Base-by-base conservation (phyloP, 2,113 vertebrate species). In the Myocastor coypus region DNA sequence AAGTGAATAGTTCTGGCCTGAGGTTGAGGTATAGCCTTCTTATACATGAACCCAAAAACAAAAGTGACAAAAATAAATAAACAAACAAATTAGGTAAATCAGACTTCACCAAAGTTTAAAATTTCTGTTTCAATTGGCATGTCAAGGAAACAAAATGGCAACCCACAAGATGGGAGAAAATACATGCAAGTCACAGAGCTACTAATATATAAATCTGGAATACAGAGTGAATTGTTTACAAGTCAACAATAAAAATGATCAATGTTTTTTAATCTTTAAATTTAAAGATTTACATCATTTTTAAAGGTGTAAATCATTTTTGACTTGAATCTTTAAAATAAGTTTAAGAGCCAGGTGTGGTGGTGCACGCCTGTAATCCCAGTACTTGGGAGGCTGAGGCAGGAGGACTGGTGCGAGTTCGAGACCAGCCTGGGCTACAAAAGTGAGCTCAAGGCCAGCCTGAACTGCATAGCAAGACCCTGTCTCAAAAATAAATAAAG, bases 71-170 rank as follows among this genome's bases (percentile, higher is more conserved):
- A 95, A 89, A 19, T 11, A 83, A 94, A 40, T 9, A 80, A 68
- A 42, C 12, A 86, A 93, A n/a, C 42, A 66, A 66, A 19, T 14
- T 63, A 96, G 22, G 3, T 61, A 83, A 89, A 87, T 78, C 80
- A 40, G 28, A 87, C 19, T 55, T 89, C n/a, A 61, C 28, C 34
- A 90, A 95, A 95, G 71, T 88, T 87, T 68, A 93, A 84, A 71
- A 17, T 13, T 30, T 66, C 37, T 71, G 8, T 30, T 87, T 92
- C 77, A 64, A 2, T 37, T 10, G 12, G 94, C 7, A 80, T 8
- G 69, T 9, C 80, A 77, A 89, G 40, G 83, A 95, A 92, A n/a
- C 52, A 37, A 96, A 94, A 85, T 82, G 19, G 91, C 30, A 94
- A 66, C 28, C 28, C 40, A 83, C 7, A 63, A 13, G 91, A 91